Base-by-base conservation (phyloP, 1,140 invertebrate genomes). In the Manduca sexta region DNA sequence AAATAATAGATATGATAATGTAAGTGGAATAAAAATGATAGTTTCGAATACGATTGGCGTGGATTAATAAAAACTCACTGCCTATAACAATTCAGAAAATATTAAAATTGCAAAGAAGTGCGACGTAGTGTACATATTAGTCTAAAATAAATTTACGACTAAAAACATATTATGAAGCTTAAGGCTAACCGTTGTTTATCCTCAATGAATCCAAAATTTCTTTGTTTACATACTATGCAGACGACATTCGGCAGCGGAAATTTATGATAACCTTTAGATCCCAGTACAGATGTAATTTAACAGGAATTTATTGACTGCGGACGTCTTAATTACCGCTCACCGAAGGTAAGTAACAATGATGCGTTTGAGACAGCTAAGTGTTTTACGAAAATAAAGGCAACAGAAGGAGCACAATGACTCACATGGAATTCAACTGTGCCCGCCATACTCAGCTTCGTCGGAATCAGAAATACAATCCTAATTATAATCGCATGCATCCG, bases 391-490 rank as follows among this genome's bases (percentile, higher is more conserved):
- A 83, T 82, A 82, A 83, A 83, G 82, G 70, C 73, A 74, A 79
- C 77, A 73, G 69, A 85, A 77, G 76, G 71, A 56, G 82, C 82
- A 82, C 79, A 83, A 85, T 85, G 82, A 83, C 76, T 85, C 82
- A 85, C 73, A 82, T 79, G 81, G 81, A 83, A 85, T 82, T 78
- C 76, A 80, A 66, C 75, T 68, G 68, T 76, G 74, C 74, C 69
- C 76, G 76, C 76, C 73, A 79, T 77, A 81, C 73, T 61, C 66
- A 69, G 78, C 75, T 74, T 83, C 79, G 82, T 79, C 77, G 79
- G 78, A 85, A 85, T 85, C 82, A 85, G 82, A 85, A 85, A 85
- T 85, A 85, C 82, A 83, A 80, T 85, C 79, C 82, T 85, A 85
- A 85, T 85, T 85, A 85, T 85, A 85, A 85, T 85, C 79, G 76